Evolutionary conservation across 2,113 vertebrate species (phyloP).

Genomic region (Daubentonia madagascariensis): DNA sequence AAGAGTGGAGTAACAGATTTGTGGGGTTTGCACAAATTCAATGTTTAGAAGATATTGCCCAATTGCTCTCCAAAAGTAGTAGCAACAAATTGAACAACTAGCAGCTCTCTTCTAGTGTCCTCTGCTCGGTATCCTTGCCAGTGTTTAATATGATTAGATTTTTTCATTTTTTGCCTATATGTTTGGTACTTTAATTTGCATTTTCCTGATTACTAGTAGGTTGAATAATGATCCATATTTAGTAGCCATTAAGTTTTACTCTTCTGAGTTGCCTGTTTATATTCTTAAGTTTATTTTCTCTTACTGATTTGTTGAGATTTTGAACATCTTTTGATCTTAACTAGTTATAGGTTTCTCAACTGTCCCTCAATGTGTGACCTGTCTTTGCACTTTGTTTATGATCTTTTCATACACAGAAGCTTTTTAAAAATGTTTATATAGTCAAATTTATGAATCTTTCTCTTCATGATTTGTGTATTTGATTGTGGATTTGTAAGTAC

Average conservation of each 20-base stretch:
- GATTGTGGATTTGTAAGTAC: neutral
- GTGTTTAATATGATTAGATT: neutral
- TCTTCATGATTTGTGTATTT: neutral
- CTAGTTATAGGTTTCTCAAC: neutral
- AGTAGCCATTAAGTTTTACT: neutral
- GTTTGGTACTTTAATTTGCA: neutral
- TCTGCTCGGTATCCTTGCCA: neutral
- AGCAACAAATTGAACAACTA: neutral
- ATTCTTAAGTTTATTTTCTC: neutral
- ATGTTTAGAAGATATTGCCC: neutral
- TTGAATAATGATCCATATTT: neutral
- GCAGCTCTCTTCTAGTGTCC: neutral
- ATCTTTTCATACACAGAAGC: neutral
- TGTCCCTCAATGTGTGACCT: neutral
- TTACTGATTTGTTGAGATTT: neutral
- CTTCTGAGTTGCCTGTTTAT: neutral
- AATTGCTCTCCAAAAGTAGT: neutral
- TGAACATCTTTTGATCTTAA: neutral
- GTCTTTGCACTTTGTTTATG: neutral
- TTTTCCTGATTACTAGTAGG: neutral
- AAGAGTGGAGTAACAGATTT: neutral
- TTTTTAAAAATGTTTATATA: neutral
- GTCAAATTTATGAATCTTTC: neutral
- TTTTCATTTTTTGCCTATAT: neutral
- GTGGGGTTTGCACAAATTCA: neutral